Evolutionary conservation across 2,113 vertebrate species (phyloP).

Genomic region (Diphyllodes magnificus): DNA sequence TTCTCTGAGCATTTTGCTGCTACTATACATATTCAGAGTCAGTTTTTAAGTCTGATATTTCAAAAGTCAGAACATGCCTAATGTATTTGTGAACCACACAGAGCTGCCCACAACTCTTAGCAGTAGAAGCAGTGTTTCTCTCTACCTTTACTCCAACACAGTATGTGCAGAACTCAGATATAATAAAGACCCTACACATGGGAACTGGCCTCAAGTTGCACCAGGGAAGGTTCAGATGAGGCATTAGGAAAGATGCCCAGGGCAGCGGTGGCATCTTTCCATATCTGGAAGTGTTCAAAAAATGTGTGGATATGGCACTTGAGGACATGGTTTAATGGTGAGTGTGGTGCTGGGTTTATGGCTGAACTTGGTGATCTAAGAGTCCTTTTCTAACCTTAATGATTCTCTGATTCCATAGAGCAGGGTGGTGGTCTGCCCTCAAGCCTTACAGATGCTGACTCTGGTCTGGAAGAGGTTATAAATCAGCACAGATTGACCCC

Average conservation of each 20-base stretch:
- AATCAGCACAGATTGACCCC: background rate
- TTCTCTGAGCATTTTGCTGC: background rate
- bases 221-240: background rate
- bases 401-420: rapidly evolving
- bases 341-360: background rate
- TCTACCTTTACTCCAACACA: background rate
- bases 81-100: background rate
- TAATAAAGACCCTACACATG: background rate
- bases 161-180: background rate
- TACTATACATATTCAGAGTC: background rate
- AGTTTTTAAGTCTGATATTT: background rate
- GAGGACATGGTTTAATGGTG: background rate
- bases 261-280: no score
- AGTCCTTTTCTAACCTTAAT: background rate
- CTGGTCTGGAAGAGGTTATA: background rate
- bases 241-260: background rate
- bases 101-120: background rate
- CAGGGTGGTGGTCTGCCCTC: background rate
- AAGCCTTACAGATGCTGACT: background rate
- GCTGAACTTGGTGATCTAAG: background rate
- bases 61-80: background rate
- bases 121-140: background rate
- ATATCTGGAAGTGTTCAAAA: background rate
- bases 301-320: background rate
- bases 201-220: background rate